A percentile compares a stretch with the other conserved stretches of the same genome.
Evolutionary conservation across 2,113 vertebrate species (phyloP).

Genomic region (Onychorhynchus coronatus): DNA sequence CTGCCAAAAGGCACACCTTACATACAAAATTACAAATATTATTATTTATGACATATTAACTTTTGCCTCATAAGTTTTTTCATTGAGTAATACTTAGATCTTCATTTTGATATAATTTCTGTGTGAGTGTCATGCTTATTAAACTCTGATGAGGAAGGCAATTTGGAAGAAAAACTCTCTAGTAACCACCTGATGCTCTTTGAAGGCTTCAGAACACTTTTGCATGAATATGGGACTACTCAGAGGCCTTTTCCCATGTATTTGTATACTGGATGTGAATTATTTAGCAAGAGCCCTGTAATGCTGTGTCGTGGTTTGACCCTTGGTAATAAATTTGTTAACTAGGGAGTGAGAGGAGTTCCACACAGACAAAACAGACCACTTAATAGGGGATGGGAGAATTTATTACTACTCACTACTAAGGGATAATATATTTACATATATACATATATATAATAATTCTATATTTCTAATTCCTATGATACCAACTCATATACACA

Average conservation of each 20-base stretch:
- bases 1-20: background rate
- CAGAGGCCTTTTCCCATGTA: background rate
- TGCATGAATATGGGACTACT: background rate
- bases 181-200: background rate
- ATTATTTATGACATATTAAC: background rate
- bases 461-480: no score
- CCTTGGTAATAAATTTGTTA: no score
- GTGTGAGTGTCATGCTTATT: background rate
- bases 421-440: no score
- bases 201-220: background rate
- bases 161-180: background rate
- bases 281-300: background rate
- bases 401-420: no score
- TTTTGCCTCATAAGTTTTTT: background rate
- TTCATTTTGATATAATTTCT: background rate
- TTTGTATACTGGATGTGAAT: background rate
- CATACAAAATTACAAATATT: background rate
- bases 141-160: background rate
- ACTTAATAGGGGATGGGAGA: no score
- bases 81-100: background rate
- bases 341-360: no score
- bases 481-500: no score
- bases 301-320: no score
- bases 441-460: no score
- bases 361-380: no score